Base-by-base conservation (phyloP, 2,113 vertebrate genomes). In the Callipepla squamata region DNA sequence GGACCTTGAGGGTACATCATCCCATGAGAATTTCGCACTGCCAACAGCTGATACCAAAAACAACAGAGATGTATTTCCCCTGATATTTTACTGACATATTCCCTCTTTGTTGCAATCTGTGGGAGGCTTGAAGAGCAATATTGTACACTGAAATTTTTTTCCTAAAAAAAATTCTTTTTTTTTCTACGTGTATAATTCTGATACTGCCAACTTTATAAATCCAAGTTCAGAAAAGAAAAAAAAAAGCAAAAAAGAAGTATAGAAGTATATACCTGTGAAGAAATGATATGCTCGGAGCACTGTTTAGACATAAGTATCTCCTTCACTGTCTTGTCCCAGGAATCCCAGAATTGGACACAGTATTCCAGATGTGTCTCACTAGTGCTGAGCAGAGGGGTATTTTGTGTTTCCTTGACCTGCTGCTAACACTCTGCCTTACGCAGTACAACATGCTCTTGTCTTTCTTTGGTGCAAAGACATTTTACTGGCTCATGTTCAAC, bases 31-130 rank as follows among this genome's bases (percentile, higher is more conserved):
- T 96, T 95, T 84, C 69, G 68, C 62, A n/a, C 85, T 93, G 91
- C 76, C 58, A 86, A 85, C 96, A 96, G 93, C 95, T 96, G 96
- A 96, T 95, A 96, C 82, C 87, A 90, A 95, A 91, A 96, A 81
- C 74, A 91, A 91, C 69, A 45, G 79, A 94, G 94, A 86, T 30
- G 5, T 57, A 70, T 96, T 86, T 91, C 91, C 95, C 93, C 73
- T 90, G 94, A 58, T 94, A 58, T 72, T 94, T 90, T 92, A 82
- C 85, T 86, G 82, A 90, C 85, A 59, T 95, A 90, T 68, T 93
- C 76, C 90, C 72, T 42, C 61, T 91, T 62, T 38, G 14, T 30
- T 53, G 51, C 72, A 83, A 65, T 70, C 72, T 80, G 82, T 91
- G 81, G 57, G 72, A 91, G 87, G 50, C 38, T 68, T 65, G 28